phyloP scores from a whole-genome alignment of 2,888 invertebrate genomes.

The Villa cingulata region DNA sequence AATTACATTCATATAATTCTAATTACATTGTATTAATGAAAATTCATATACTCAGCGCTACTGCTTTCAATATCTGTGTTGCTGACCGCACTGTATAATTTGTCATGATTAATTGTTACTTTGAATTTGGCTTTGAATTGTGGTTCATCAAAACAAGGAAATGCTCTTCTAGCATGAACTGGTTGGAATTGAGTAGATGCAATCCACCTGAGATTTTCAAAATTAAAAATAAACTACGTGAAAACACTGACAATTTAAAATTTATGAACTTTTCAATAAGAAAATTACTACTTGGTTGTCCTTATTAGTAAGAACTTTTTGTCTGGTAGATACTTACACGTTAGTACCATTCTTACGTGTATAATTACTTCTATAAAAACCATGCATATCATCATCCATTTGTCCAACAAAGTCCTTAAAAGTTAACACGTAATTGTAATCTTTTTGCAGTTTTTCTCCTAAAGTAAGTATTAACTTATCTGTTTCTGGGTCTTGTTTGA shows the following conservation, averaged over 20 bases:
- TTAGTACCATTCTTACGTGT: slow-evolving; percentile 25
- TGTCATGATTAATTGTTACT: slow-evolving; percentile 45
- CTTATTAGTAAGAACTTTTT: too few relatives aligned
- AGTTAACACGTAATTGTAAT: slow-evolving; percentile 34
- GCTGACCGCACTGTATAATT: slow-evolving; percentile 17
- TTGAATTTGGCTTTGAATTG: slow-evolving; percentile 51
- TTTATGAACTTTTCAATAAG: neutral
- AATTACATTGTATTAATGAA: neutral
- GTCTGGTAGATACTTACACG: neutral
- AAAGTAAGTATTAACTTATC: slow-evolving; percentile 37
- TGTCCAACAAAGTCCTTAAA: slow-evolving; percentile 37
- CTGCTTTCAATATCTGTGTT: slow-evolving; percentile 16
- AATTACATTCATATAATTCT: slow-evolving; percentile 25
- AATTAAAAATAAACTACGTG: too few relatives aligned
- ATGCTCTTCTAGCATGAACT: slow-evolving; percentile 49
- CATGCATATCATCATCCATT: slow-evolving; percentile 40
- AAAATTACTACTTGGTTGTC: too few relatives aligned
- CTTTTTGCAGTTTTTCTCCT: slow-evolving; percentile 21
- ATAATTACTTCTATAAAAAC: slow-evolving; percentile 39
- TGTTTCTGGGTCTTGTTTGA: slow-evolving; percentile 24
- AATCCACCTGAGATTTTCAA: slow-evolving; percentile 2
- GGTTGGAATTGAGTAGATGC: slow-evolving; percentile 47
- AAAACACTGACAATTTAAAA: neutral
- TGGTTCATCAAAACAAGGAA: slow-evolving; percentile 71
- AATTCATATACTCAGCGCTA: neutral